Conservation (phyloP, 2,888 invertebrate species). For the Pammene aurita region DNA sequence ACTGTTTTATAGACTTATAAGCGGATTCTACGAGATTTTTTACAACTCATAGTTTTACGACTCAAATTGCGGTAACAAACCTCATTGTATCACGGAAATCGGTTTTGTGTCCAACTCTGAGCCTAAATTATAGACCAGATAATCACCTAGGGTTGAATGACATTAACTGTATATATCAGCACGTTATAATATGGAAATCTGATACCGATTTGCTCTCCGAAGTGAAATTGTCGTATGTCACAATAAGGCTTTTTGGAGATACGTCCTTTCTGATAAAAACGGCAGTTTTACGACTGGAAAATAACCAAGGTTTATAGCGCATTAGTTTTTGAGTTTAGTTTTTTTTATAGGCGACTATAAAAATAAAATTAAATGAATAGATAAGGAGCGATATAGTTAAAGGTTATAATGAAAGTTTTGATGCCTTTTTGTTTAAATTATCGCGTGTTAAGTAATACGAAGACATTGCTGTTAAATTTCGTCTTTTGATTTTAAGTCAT, state of each 20-base stretch:
- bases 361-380: conserved; percentile 59
- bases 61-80: conserved; percentile 14
- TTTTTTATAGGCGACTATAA: conserved; percentile 53
- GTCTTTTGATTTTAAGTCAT: not conserved
- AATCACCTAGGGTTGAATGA: conserved; percentile 58
- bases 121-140: conserved; percentile 52
- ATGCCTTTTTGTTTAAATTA: conserved; percentile 47
- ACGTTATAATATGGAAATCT: conserved; percentile 63
- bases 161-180: conserved; percentile 58
- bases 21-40: conserved; percentile 8
- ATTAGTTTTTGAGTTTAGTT: conserved; percentile 54
- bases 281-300: conserved; percentile 50
- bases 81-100: conserved; percentile 42
- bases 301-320: conserved; percentile 59
- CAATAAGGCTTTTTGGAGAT: not conserved
- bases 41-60: conserved; percentile 26
- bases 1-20: conserved; percentile 11
- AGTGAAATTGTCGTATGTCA: not conserved
- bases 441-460: not conserved
- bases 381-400: conserved; percentile 53
- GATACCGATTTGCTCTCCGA: conserved; percentile 49
- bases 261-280: not conserved
- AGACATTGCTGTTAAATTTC: not conserved
- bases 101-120: conserved; percentile 50
- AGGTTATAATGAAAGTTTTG: conserved; percentile 49